Evolutionary conservation across 2,888 invertebrate species (phyloP).

Genomic region (Himalopsyche tibetana): DNA sequence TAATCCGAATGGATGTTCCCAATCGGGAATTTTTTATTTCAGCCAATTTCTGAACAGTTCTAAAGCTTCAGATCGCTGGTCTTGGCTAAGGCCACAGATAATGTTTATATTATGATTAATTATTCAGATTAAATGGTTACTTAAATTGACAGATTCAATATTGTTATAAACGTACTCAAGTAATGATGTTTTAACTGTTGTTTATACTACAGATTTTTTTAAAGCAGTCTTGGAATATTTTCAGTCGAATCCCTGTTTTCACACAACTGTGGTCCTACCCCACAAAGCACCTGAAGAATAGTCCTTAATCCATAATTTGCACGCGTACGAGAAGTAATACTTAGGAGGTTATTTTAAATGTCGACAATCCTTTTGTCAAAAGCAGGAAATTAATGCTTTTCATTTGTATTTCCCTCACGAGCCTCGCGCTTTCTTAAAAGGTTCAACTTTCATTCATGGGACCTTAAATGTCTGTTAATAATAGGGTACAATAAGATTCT

Average conservation of each 20-base stretch:
- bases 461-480: constrained; percentile 10
- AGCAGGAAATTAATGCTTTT: constrained; percentile 34
- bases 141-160: no score
- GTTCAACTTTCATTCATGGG: constrained; percentile 5
- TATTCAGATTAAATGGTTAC: no score
- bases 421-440: constrained; percentile 4
- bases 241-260: not conserved
- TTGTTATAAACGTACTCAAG: no score
- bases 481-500: not conserved
- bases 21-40: no score
- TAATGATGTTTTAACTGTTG: no score
- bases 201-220: no score
- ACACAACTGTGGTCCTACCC: not conserved
- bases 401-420: constrained; percentile 18
- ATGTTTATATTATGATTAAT: no score
- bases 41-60: no score
- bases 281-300: constrained; percentile 16
- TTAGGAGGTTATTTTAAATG: constrained; percentile 30
- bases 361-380: constrained; percentile 27
- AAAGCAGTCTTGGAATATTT: not conserved
- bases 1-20: no score
- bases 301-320: constrained; percentile 34
- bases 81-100: no score
- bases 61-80: no score
- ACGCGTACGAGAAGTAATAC: constrained; percentile 26